Percentiles rank a stretch among this genome's conserved stretches.
These are phyloP conservation scores for Platycheirus rosarum DNA, from an alignment of 2,888 invertebrate species.

Conservation along the genomic window DNA sequence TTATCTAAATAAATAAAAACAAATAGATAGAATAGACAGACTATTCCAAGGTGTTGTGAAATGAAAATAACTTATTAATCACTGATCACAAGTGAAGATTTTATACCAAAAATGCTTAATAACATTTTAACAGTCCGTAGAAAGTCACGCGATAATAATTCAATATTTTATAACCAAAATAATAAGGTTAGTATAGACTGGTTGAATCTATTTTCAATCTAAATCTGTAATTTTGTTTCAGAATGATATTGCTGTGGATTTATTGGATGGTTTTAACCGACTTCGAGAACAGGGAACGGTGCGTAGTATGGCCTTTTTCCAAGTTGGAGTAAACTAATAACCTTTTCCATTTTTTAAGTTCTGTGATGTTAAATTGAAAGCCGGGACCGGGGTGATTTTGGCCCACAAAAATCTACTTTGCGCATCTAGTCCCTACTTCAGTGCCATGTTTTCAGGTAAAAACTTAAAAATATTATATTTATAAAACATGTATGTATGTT, in stretches of 20 bases:
- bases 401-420: slow-evolving; percentile 77
- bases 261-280: slow-evolving; percentile 43
- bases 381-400: slow-evolving; percentile 70
- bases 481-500: too few species aligned
- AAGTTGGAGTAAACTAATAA: neutral
- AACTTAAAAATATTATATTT: too few species aligned
- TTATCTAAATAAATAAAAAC: too few species aligned
- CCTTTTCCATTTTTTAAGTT: slow-evolving; percentile 68
- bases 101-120: slow-evolving; percentile 32
- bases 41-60: slow-evolving; percentile 34
- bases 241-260: slow-evolving; percentile 19
- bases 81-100: neutral
- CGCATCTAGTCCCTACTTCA: slow-evolving; percentile 77
- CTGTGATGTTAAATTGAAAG: slow-evolving; percentile 75
- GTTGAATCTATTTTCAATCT: neutral
- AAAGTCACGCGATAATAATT: neutral
- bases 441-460: slow-evolving; percentile 77
- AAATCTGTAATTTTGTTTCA: slow-evolving; percentile 15
- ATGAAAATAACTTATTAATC: slow-evolving; percentile 26
- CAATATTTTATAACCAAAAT: slow-evolving; percentile 24
- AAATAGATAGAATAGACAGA: too few species aligned
- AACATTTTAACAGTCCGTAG: neutral
- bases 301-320: neutral
- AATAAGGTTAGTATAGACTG: slow-evolving; percentile 39
- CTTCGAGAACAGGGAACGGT: slow-evolving; percentile 13